Conservation (phyloP, 2,888 invertebrate genomes). For the Acrocyrtus sp. region DNA sequence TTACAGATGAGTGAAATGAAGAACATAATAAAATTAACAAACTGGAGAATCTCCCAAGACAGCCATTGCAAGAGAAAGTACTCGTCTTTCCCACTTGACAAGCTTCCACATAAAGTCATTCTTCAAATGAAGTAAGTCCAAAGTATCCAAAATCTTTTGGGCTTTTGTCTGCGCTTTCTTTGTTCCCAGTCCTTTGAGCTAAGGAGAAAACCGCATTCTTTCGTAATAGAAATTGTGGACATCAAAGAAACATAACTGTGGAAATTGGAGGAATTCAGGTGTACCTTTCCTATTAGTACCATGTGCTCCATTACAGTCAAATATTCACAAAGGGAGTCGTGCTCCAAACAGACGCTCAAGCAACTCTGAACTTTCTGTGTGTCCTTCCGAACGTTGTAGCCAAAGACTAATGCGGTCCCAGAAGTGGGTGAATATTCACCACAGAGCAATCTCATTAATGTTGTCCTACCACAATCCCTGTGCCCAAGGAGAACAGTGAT, state of each 20-base stretch:
- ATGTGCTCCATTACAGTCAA: constrained; percentile 48
- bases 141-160: constrained; percentile 12
- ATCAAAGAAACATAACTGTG: too few species aligned
- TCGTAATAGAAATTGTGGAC: too few species aligned
- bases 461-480: constrained; percentile 34
- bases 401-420: constrained; percentile 31
- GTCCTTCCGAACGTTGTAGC: constrained; percentile 27
- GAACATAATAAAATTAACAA: too few species aligned
- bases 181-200: constrained; percentile 12
- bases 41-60: constrained; percentile 39
- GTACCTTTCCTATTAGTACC: constrained; percentile 28
- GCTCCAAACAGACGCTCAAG: constrained; percentile 36
- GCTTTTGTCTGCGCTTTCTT: constrained; percentile 7
- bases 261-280: too few species aligned
- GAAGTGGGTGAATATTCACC: constrained; percentile 38
- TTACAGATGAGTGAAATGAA: too few species aligned
- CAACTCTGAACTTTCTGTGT: constrained; percentile 21
- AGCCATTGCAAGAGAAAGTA: constrained; percentile 44
- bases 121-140: constrained; percentile 8
- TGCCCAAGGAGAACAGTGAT: constrained; percentile 45
- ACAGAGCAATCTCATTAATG: constrained; percentile 43
- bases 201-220: too few species aligned
- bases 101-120: constrained; percentile 21
- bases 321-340: constrained; percentile 26
- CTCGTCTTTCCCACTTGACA: constrained; percentile 30